Percentiles rank a stretch among this genome's conserved stretches.
Evolutionary conservation across 2,888 invertebrate species (phyloP).

Genomic region (Mimachlamys varia): DNA sequence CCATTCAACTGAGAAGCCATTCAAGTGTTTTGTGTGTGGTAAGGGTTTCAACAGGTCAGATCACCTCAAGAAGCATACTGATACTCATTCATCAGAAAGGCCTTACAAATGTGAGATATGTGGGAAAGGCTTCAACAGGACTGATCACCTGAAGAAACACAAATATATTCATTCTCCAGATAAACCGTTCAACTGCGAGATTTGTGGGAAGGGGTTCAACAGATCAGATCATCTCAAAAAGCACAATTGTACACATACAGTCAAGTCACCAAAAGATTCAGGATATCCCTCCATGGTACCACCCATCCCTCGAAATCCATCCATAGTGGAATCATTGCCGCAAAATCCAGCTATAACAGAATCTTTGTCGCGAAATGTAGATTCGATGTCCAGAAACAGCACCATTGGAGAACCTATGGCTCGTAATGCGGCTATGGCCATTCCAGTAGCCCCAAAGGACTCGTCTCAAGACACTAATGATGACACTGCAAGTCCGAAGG

Average conservation of each 20-base stretch:
- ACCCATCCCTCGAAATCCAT: not conserved
- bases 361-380: not conserved
- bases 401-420: conserved; percentile 14
- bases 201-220: conserved; percentile 12
- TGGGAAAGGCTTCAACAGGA: not conserved
- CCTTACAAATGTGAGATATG: conserved; percentile 17
- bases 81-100: conserved; percentile 4
- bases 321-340: not conserved
- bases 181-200: not conserved
- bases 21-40: conserved; percentile 24
- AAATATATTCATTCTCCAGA: not conserved
- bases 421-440: not conserved
- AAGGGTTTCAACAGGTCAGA: conserved; percentile 7
- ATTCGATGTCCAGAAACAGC: not conserved
- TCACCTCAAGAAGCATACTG: conserved; percentile 16
- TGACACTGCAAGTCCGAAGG: not conserved
- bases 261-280: not conserved
- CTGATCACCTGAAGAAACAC: not conserved
- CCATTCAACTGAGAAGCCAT: not conserved
- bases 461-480: not conserved
- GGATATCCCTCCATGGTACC: not conserved
- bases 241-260: conserved; percentile 3
- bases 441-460: not conserved
- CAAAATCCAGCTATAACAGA: not conserved
- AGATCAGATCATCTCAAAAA: conserved; percentile 7